These are phyloP conservation scores for Phoenicopterus ruber DNA, from an alignment of 2,113 vertebrate genomes.

Conservation along the genomic window DNA sequence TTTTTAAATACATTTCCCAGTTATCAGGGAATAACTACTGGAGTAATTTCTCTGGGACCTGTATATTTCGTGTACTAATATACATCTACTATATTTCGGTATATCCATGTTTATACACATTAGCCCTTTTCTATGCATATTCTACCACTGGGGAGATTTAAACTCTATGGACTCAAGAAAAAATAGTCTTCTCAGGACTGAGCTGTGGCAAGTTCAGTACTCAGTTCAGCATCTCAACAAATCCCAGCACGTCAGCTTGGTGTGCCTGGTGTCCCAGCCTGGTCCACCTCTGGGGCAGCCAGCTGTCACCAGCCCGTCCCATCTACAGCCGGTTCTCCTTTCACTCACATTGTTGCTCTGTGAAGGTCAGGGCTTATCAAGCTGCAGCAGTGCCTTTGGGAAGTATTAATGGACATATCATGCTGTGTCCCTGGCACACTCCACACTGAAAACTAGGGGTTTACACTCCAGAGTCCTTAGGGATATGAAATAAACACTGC, in stretches of 20 bases:
- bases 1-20: constrained; percentile 52
- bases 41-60: not conserved
- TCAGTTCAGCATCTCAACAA: not conserved
- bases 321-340: not conserved
- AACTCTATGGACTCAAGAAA: not conserved
- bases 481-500: not conserved
- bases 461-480: not conserved
- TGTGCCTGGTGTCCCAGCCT: not conserved
- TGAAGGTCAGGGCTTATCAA: not conserved
- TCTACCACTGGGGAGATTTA: not conserved
- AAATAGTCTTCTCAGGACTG: not conserved
- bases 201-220: not conserved
- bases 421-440: not conserved
- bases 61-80: not conserved
- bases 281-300: not conserved
- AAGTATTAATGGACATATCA: not conserved
- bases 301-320: not conserved
- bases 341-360: accelerated
- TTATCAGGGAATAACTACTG: constrained; percentile 12
- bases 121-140: not conserved
- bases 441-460: not conserved
- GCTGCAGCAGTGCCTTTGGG: not conserved
- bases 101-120: not conserved
- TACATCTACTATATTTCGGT: not conserved
- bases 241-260: not conserved